A percentile compares a stretch with the other conserved stretches of the same genome.
Evolutionary conservation across 2,113 vertebrate genomes (phyloP).

Genomic region (Coptodon bakossiorum): DNA sequence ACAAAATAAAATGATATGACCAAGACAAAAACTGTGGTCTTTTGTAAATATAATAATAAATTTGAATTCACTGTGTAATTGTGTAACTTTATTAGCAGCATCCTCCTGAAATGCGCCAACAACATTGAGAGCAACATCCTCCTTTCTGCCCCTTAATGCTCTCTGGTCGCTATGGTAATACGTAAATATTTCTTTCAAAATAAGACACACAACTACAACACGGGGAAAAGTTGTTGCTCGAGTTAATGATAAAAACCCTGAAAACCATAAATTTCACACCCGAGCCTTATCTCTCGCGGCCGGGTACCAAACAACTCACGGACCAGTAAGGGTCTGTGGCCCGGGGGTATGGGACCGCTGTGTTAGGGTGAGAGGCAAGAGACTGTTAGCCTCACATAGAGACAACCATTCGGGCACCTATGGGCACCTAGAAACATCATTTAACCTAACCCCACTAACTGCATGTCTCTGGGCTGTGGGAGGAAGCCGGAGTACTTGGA

Average conservation of each 20-base stretch:
- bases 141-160: background rate
- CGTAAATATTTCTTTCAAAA: background rate
- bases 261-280: background rate
- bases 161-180: background rate
- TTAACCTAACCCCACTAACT: background rate
- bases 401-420: background rate
- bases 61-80: background rate
- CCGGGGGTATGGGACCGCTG: rapidly evolving
- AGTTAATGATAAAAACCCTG: background rate
- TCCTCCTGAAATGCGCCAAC: background rate
- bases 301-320: background rate
- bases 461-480: background rate
- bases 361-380: background rate
- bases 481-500: rapidly evolving
- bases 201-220: background rate
- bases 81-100: rapidly evolving
- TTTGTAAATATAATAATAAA: background rate
- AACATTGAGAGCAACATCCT: background rate
- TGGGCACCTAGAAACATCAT: background rate
- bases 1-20: background rate
- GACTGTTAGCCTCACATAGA: rapidly evolving
- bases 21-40: background rate
- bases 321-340: background rate
- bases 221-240: rapidly evolving
- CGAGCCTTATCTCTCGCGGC: rapidly evolving